Evolutionary conservation across 2,113 vertebrate species (phyloP).

Genomic region (Podilymbus podiceps): DNA sequence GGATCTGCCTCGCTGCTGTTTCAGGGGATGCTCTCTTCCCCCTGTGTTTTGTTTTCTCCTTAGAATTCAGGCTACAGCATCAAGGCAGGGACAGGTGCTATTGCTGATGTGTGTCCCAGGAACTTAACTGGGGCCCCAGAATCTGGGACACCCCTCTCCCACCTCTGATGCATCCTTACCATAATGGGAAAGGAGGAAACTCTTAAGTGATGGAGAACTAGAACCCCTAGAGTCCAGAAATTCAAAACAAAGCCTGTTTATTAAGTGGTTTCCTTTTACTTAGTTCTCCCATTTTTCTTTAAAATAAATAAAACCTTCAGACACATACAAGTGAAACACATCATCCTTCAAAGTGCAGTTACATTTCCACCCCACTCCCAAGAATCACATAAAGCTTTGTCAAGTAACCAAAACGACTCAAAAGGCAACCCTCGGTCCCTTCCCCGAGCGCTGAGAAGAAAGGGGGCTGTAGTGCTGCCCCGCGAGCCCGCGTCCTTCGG

Average conservation of each 20-base stretch:
- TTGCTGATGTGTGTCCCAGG: background rate
- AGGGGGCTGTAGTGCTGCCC: background rate
- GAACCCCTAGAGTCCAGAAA: background rate
- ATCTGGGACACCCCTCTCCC: background rate
- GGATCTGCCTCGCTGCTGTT: background rate
- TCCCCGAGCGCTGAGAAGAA: background rate
- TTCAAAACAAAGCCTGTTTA: slow-evolving; percentile 28
- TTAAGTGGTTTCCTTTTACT: slow-evolving; percentile 61
- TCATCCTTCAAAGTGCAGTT: slow-evolving; percentile 58
- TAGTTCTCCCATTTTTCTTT: slow-evolving; percentile 45
- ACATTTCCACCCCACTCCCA: slow-evolving; percentile 46
- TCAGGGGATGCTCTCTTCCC: background rate
- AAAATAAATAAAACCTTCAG: slow-evolving; percentile 70
- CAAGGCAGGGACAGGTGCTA: background rate
- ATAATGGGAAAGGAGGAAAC: background rate
- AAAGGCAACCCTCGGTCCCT: background rate
- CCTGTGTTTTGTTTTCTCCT: background rate
- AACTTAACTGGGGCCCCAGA: background rate
- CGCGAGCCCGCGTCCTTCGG: background rate
- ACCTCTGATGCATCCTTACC: background rate
- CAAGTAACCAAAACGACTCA: slow-evolving; percentile 38
- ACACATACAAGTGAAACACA: slow-evolving; percentile 40
- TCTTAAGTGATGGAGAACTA: background rate
- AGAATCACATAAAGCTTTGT: slow-evolving; percentile 51
- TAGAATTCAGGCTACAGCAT: background rate